These are phyloP conservation scores for Metalampra italica DNA, from an alignment of 2,888 invertebrate genomes.

Conservation along the genomic window DNA sequence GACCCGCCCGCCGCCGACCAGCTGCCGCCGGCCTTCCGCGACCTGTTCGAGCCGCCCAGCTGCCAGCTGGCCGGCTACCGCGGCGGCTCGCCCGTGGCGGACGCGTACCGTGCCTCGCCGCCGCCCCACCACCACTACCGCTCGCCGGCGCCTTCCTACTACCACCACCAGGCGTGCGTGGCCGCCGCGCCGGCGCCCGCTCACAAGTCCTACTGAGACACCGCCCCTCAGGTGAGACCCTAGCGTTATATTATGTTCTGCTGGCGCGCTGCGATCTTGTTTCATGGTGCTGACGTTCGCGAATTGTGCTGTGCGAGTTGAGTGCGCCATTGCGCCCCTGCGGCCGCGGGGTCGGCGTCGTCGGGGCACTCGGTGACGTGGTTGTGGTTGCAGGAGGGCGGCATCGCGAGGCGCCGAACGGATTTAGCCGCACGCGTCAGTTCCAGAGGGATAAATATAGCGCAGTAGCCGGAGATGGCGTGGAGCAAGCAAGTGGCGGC, in stretches of 20 bases:
- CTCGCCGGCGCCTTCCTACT: constrained; percentile 67
- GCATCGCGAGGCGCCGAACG: constrained; percentile 70
- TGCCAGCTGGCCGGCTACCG: constrained; percentile 74
- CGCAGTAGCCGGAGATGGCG: constrained; percentile 68
- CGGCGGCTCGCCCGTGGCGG: constrained; percentile 62
- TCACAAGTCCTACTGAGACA: constrained; percentile 73
- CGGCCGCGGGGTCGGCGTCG: constrained; percentile 34
- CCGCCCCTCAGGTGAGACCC: constrained; percentile 55
- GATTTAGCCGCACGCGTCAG: constrained; percentile 71
- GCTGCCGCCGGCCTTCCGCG: constrained; percentile 65
- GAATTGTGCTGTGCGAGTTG: constrained; percentile 63
- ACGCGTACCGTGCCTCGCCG: constrained; percentile 62
- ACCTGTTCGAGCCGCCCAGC: constrained; percentile 72
- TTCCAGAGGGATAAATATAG: constrained; percentile 74
- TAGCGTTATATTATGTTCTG: constrained; percentile 20
- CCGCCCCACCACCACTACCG: constrained; percentile 72
- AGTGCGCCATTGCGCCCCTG: constrained; percentile 37
- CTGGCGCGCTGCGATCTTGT: constrained; percentile 44
- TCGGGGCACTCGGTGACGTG: constrained; percentile 61
- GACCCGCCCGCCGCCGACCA: constrained; percentile 66
- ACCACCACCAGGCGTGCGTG: constrained; percentile 81
- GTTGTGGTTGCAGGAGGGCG: constrained; percentile 75
- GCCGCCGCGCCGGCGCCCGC: constrained; percentile 69
- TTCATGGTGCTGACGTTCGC: constrained; percentile 38
- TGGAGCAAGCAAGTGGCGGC: constrained; percentile 69